Percentiles rank a stretch among this genome's conserved stretches.
These are phyloP conservation scores for Therioaphis trifolii DNA, from an alignment of 2,888 invertebrate species.

Conservation along the genomic window DNA sequence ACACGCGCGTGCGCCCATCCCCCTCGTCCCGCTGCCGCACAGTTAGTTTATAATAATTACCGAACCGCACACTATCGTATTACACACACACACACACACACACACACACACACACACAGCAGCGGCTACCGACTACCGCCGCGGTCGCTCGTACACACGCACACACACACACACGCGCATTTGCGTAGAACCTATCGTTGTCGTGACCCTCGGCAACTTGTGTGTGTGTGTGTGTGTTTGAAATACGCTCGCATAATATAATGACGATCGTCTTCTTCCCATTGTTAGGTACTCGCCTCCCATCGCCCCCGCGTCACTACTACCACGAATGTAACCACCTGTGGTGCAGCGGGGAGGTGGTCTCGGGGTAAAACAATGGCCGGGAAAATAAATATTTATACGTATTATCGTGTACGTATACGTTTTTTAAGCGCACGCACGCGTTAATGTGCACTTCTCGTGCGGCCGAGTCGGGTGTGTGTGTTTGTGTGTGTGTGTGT, in stretches of 20 bases:
- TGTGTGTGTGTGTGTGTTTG: too few species aligned
- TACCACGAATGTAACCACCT: too few species aligned
- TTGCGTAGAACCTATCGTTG: neutral
- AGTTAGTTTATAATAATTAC: slow-evolving; percentile 56
- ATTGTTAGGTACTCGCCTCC: neutral
- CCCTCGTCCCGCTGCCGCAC: slow-evolving; percentile 34
- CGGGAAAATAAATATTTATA: slow-evolving; percentile 16
- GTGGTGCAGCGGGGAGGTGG: too few species aligned
- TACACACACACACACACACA: neutral
- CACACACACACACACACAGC: neutral
- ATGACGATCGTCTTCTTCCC: too few species aligned
- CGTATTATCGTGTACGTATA: slow-evolving; percentile 3
- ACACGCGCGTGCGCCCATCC: too few species aligned
- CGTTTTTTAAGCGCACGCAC: too few species aligned
- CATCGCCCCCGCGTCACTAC: neutral
- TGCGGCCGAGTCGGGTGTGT: neutral
- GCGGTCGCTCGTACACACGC: too few species aligned
- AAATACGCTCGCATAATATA: neutral
- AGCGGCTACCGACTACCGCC: too few species aligned
- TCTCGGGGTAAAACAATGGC: slow-evolving; percentile 44
- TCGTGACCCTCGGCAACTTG: slow-evolving; percentile 58
- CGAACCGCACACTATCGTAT: neutral
- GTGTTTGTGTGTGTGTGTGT: neutral
- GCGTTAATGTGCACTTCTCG: slow-evolving; percentile 8
- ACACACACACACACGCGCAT: too few species aligned